Evolutionary conservation across 2,888 invertebrate genomes (phyloP).

Genomic region (Allolobophora icterica): DNA sequence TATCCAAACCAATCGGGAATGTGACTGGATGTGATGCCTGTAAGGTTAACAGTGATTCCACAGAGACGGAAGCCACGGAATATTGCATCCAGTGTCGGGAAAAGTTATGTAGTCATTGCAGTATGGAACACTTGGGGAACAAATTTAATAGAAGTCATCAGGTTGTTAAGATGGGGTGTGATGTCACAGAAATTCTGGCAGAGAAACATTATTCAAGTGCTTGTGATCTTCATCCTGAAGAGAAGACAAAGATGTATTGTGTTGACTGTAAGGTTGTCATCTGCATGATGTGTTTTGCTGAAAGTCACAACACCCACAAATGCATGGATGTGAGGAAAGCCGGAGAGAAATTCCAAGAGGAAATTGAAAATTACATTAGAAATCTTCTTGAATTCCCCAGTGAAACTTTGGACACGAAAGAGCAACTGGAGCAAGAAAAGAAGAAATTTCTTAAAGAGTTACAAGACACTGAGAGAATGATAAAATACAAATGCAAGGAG

Average conservation of each 20-base stretch:
- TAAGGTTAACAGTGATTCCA: background rate
- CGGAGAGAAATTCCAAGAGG: background rate
- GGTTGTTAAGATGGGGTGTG: background rate
- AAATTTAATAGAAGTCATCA: conserved; percentile 4
- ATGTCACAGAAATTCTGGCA: conserved; percentile 17
- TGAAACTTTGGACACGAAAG: background rate
- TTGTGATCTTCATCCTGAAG: background rate
- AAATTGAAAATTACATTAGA: background rate
- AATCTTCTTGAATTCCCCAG: background rate
- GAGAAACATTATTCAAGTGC: background rate
- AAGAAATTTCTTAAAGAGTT: background rate
- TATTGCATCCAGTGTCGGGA: conserved; percentile 5
- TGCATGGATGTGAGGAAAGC: background rate
- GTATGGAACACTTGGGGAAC: conserved; percentile 8
- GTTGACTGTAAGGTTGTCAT: background rate
- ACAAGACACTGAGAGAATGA: conserved; percentile 17
- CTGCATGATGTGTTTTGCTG: conserved; percentile 11
- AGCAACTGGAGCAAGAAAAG: background rate
- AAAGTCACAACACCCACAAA: background rate
- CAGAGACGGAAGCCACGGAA: background rate
- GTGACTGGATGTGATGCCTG: background rate
- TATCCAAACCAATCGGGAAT: conserved; percentile 17
- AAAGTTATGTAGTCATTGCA: background rate
- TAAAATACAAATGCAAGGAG: background rate
- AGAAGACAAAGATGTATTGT: conserved; percentile 17